phyloP scores from a whole-genome alignment of 1,140 invertebrate species.

The Steinernema khuongi region DNA sequence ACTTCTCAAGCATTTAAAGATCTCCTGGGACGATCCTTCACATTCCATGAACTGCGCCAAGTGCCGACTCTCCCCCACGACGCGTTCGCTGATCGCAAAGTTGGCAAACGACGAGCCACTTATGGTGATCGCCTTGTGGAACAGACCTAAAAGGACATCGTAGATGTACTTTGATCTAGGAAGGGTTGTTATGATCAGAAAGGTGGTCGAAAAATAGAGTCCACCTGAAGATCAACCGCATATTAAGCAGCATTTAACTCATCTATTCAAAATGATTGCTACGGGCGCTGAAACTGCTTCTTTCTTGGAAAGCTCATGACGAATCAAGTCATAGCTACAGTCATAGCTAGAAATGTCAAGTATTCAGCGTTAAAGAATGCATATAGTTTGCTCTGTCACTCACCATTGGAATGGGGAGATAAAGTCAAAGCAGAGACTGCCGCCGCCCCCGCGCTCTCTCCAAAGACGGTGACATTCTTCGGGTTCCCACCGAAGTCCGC shows the following conservation, averaged over 20 bases:
- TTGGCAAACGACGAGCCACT: neutral
- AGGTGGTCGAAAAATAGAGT: neutral
- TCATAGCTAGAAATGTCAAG: too few species aligned
- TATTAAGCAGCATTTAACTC: too few species aligned
- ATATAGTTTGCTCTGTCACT: too few species aligned
- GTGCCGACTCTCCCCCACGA: neutral
- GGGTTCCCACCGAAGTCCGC: slow-evolving; percentile 83
- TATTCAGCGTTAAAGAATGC: too few species aligned
- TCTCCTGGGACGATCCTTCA: neutral
- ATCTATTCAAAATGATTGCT: too few species aligned
- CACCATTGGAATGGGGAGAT: slow-evolving; percentile 66
- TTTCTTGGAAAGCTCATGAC: too few species aligned
- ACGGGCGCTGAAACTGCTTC: too few species aligned
- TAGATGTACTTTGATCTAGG: too few species aligned
- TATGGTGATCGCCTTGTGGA: neutral
- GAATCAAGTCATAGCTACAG: too few species aligned
- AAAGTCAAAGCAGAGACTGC: slow-evolving; percentile 84
- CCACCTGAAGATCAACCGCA: too few species aligned
- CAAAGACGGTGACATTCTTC: slow-evolving; percentile 86
- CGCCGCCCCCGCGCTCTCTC: slow-evolving; percentile 79
- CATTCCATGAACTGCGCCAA: neutral
- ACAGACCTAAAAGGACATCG: neutral
- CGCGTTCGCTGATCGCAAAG: neutral
- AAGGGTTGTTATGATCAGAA: neutral
- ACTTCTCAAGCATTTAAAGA: neutral